Evolutionary conservation across 2,888 invertebrate genomes (phyloP), one percentile per base, ranked within the genome.

Genomic region (Candidula unifasciata): DNA sequence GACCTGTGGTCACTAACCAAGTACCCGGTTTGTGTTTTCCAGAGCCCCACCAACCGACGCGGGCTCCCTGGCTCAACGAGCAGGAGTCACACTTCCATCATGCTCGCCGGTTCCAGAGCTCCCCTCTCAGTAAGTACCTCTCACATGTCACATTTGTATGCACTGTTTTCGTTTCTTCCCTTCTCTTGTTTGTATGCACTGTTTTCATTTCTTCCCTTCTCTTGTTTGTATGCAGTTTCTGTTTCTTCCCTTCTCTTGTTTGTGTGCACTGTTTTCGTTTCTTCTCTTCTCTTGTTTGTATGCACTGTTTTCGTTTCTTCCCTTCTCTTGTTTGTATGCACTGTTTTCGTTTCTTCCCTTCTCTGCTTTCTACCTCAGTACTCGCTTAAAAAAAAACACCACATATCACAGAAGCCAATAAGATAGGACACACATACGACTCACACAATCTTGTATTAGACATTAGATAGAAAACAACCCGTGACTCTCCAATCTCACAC

Each of bases 11-110:
- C 44, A 44, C 5, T 44, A 44, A 44, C 44, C 5, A 44, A 10
- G 5, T 6, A 44, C 44, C 44, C 13, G n/a, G 30, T 57, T 24
- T 57, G 21, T 37, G 33, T 16, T 64, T 78, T 54, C 24, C 85
- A 86, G 86, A 86, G 81, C 81, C 86, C 77, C 85, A 85, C 76
- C 86, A 86, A 73, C 81, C 85, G 13, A 69, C 83, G 44, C 66
- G 86, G 30, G 85, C 85, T 30, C 86, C 85, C 78, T 86, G 86
- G 78, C 82, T 85, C 52, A 85, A 84, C 24, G 86, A 86, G 54
- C 83, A 85, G 37, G 86, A 86, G 27, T 85, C 85, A n/a, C 85
- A 85, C 57, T 76, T 86, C 82, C 85, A 85, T 78, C 86, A 85
- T 10, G 86, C 85, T 37, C 54, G 86, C 52, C 85, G 86, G 2